phyloP scores from a whole-genome alignment of 1,140 invertebrate species.

The Pollicipes pollicipes region DNA sequence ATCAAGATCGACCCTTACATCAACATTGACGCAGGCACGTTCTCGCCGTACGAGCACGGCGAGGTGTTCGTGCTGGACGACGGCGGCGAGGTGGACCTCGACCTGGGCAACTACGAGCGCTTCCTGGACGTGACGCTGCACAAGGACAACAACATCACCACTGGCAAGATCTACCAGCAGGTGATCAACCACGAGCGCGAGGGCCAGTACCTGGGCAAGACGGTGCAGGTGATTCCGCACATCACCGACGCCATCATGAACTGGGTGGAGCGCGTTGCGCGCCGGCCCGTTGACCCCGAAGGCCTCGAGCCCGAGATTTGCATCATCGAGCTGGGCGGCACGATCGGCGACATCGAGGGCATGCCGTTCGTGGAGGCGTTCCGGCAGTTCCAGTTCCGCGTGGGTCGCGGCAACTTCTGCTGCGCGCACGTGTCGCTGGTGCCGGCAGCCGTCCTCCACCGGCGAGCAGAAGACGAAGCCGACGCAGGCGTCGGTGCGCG shows the following conservation, averaged over 20 bases:
- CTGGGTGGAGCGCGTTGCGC: constrained; percentile 85
- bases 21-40: constrained; percentile 96
- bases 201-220: constrained; percentile 94
- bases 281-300: constrained; percentile 57
- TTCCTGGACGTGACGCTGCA: constrained; percentile 91
- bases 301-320: constrained; percentile 47
- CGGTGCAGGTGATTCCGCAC: constrained; percentile 95
- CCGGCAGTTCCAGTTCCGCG: constrained; percentile 85
- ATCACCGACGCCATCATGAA: constrained; percentile 96
- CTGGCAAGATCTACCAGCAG: constrained; percentile 95
- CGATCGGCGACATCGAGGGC: constrained; percentile 97
- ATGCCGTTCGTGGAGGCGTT: constrained; percentile 99
- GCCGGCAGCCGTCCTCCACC: constrained; percentile 64
- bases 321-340: constrained; percentile 87
- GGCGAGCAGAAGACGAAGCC: constrained; percentile 98
- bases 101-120: constrained; percentile 97
- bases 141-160: constrained; percentile 96
- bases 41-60: constrained; percentile 96
- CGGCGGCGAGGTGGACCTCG: constrained; percentile 97
- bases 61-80: constrained; percentile 98
- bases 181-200: constrained; percentile 84
- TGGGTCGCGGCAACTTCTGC: constrained; percentile 75
- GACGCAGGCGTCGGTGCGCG: constrained; percentile 84
- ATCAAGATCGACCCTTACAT: constrained; percentile 99
- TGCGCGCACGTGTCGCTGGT: constrained; percentile 89